Conservation (phyloP, 37 sponge, comb jelly and placozoan genomes). For the Cliona cf. orientalis region DNA sequence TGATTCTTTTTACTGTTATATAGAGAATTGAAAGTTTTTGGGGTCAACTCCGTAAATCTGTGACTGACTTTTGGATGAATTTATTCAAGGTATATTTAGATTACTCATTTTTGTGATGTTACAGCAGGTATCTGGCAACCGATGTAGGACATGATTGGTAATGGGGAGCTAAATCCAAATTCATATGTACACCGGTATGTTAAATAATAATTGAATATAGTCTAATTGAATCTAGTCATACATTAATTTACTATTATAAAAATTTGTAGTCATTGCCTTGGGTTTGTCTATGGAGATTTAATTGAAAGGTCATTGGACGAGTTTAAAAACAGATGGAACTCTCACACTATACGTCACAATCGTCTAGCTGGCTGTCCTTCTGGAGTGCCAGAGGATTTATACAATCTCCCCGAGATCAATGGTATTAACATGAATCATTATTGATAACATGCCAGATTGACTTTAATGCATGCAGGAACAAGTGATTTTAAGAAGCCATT, state of each 20-base stretch:
- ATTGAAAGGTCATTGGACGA: background rate
- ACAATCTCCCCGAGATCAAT: background rate
- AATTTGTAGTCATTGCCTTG: no score
- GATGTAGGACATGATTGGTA: background rate
- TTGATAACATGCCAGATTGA: background rate
- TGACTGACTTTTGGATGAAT: conserved; percentile 2
- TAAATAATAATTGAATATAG: no score
- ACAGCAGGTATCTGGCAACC: background rate
- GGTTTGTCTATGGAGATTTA: no score
- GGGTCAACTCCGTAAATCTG: conserved; percentile 10
- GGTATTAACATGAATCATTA: background rate
- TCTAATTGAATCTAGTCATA: no score
- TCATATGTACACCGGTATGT: no score
- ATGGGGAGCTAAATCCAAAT: background rate
- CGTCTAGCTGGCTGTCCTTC: background rate
- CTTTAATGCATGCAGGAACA: background rate
- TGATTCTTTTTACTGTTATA: background rate
- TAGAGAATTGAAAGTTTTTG: conserved; percentile 9
- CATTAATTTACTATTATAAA: no score
- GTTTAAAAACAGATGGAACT: background rate
- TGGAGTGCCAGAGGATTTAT: background rate
- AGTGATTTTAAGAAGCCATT: background rate
- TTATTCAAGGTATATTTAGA: background rate
- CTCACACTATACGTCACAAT: background rate
- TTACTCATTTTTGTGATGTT: background rate